Evolutionary conservation across 23 tunicate species (phyloP), one percentile per base, ranked within the genome.

Genomic region (Aplidium turbinatum): DNA sequence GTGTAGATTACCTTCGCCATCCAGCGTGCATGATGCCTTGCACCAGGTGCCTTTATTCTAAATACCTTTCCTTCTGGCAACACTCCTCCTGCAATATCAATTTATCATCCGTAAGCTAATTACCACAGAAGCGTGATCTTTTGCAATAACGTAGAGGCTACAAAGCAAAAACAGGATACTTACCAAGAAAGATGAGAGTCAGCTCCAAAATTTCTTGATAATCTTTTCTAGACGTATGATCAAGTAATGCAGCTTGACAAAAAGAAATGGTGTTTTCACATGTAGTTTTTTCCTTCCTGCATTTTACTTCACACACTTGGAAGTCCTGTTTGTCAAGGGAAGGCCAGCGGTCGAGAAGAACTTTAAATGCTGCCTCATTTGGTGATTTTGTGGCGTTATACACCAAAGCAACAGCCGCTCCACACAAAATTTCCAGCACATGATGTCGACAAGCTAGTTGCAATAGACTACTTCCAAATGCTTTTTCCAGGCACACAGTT

Each of bases 181-280:
- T n/a, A 54, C 60, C 60, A 54, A 54, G 60, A n/a, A 11, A 54
- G 21, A 54, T 25, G 23, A 54, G 24, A 54, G 60, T 54, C 60
- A 54, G 60, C 60, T 54, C 60, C 22, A 54, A 54, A n/a, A 54
- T n/a, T n/a, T 54, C 60, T 54, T 54, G n/a, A 54, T 54, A 54
- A n/a, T 54, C 60, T 54, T 54, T 54, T n/a, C 60, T 54, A n/a
- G 22, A 54, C 6, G 23, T n/a, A 54, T 54, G 24, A 54, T 54
- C 22, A 54, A 11, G 6, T 22, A 54, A 25, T 54, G 60, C 60
- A 11, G 60, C 60, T 54, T 54, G 60, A n/a, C 60, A 54, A 54
- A 54, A 54, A 54, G 22, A 13, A 13, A 54, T 54, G 23, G 21
- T 25, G 21, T n/a, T n/a, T n/a, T n/a, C n/a, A n/a, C n/a, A n/a